Conservation (phyloP, 2,113 vertebrate species). For the Megaceryle maxima region DNA sequence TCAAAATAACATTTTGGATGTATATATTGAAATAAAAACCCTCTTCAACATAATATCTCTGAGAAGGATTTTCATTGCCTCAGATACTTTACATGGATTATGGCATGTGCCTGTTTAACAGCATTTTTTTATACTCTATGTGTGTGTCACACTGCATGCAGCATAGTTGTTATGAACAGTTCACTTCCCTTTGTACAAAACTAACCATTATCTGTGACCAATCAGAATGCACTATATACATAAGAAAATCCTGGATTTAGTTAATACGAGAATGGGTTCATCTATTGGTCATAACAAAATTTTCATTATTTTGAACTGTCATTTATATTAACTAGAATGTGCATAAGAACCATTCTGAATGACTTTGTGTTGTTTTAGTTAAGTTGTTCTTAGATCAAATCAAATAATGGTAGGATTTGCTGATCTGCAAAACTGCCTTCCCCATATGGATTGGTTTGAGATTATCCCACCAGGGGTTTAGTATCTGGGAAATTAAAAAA, state of each 20-base stretch:
- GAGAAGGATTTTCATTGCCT: background rate
- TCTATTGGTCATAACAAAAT: background rate
- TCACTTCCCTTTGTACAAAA: background rate
- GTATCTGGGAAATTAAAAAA: conserved; percentile 64
- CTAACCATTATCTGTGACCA: background rate
- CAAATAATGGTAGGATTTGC: conserved; percentile 62
- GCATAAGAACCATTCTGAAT: conserved; percentile 1
- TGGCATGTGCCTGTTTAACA: background rate
- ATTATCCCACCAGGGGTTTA: conserved; percentile 68
- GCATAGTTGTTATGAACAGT: background rate
- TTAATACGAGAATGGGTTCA: conserved; percentile 14
- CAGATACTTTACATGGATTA: background rate
- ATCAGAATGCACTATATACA: background rate
- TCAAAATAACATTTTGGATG: background rate
- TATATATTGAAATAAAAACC: background rate
- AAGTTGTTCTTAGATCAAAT: conserved; percentile 58
- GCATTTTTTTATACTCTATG: accelerated
- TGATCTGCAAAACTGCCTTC: conserved; percentile 40
- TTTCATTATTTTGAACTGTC: conserved; percentile 54
- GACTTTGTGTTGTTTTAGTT: conserved; percentile 49
- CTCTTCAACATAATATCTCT: background rate
- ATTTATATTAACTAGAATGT: conserved; percentile 24
- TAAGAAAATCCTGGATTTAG: conserved; percentile 21
- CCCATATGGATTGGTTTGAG: conserved; percentile 64
- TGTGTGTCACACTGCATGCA: background rate